A percentile compares a stretch with the other conserved stretches of the same genome.
Conservation (phyloP, 2,113 vertebrate genomes). For the Manacus vitellinus region DNA sequence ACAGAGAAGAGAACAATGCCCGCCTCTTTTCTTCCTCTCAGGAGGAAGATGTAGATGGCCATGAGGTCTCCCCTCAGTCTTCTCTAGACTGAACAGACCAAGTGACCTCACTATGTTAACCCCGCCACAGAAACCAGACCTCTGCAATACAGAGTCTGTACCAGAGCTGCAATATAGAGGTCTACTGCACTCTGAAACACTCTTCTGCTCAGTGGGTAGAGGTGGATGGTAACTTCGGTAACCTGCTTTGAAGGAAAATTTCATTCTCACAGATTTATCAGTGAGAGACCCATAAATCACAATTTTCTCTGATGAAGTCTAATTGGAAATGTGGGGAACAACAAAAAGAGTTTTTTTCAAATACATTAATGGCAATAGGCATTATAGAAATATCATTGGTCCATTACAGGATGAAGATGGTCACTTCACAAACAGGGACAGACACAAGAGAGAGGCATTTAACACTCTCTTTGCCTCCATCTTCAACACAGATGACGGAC, state of each 20-base stretch:
- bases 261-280: background rate
- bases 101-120: background rate
- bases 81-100: background rate
- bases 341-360: background rate
- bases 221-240: background rate
- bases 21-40: background rate
- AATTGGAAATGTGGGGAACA: background rate
- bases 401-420: background rate
- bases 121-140: background rate
- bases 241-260: background rate
- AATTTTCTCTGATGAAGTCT: rapidly evolving
- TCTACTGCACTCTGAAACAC: background rate
- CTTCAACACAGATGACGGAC: too few species aligned
- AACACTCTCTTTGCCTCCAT: too few species aligned
- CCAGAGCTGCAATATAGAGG: background rate
- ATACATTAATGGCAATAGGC: background rate
- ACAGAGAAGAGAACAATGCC: background rate
- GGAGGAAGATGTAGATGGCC: background rate
- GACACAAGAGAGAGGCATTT: too few species aligned
- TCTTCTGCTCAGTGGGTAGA: background rate
- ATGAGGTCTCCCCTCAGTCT: background rate
- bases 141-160: background rate
- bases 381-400: background rate
- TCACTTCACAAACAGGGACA: background rate
- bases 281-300: background rate